Evolutionary conservation across 2,888 invertebrate genomes (phyloP), one percentile per base, ranked within the genome.

Genomic region (Syritta pipiens): DNA sequence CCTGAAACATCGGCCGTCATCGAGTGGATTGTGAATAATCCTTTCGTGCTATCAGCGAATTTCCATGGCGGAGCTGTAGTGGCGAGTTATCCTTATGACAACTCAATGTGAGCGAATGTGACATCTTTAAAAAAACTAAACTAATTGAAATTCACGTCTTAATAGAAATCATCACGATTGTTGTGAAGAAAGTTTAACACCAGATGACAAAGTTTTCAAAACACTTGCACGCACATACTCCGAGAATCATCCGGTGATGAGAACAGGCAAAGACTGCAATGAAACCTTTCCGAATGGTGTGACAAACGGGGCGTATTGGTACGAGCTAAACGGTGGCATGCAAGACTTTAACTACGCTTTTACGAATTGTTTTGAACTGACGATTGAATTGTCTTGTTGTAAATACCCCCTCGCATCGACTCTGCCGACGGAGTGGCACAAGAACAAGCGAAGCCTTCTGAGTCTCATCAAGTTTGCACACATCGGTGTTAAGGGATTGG

Each of bases 21-120:
- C 91, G 92, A 93, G 37, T 98, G 97, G 97, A 94, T 98, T 42
- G 90, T 93, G 60, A 91, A 92, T 7, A 93, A 94, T 84, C 96
- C 96, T 60, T 98, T 98, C 87, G 97, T 97, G 26, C 90, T 98
- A 49, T 98, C 97, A 0, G 97, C 95, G 1, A 98, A 98, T 89
- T 91, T 98, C 49, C 98, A 98, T 87, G 98, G 97, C n/a, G 98
- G 98, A 1, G 97, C 98, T 28, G 91, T 99, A 0, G 99, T 99
- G 1, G 98, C 98, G 55, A 99, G 98, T 88, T 99, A 98, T 89
- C 99, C 99, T 0, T 99, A 92, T 86, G 98, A 97, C 89, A 94
- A 96, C 87, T 93, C 94, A 10, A 91, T 91, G 95, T 95, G 90
- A 89, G 88, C 87, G 37, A 5, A 3, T 14, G 24, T 17, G 14